phyloP scores from a whole-genome alignment of 1,140 invertebrate genomes.

The Leptinotarsa undecemlineata region DNA sequence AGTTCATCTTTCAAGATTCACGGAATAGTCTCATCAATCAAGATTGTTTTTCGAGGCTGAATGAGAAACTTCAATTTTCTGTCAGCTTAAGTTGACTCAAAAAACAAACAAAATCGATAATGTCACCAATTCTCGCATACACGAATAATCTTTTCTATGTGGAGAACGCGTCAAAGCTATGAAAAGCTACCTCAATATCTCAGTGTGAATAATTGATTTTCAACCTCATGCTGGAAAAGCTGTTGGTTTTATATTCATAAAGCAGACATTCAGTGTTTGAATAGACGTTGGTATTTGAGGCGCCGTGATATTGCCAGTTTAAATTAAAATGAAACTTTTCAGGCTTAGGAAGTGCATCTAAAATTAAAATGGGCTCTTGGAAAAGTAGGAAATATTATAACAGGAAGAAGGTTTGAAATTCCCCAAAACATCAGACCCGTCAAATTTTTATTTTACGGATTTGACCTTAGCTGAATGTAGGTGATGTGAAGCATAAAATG shows the following conservation, averaged over 20 bases:
- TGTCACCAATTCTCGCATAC: neutral
- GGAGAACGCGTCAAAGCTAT: neutral
- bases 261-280: neutral
- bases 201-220: neutral
- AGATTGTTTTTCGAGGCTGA: no score
- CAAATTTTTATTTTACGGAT: neutral
- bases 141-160: neutral
- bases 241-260: constrained; percentile 1
- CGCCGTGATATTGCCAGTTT: neutral
- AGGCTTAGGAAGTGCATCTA: neutral
- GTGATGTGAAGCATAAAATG: no score
- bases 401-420: neutral
- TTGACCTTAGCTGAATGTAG: neutral
- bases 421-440: neutral
- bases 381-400: neutral
- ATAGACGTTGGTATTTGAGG: neutral
- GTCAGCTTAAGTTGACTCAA: no score
- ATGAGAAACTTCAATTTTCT: no score
- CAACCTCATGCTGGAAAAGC: neutral
- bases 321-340: neutral
- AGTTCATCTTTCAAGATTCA: no score
- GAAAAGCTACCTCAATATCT: neutral
- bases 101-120: neutral
- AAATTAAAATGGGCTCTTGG: neutral
- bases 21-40: no score